phyloP scores from a whole-genome alignment of 2,888 invertebrate genomes.

The Coenonympha glycerion region DNA sequence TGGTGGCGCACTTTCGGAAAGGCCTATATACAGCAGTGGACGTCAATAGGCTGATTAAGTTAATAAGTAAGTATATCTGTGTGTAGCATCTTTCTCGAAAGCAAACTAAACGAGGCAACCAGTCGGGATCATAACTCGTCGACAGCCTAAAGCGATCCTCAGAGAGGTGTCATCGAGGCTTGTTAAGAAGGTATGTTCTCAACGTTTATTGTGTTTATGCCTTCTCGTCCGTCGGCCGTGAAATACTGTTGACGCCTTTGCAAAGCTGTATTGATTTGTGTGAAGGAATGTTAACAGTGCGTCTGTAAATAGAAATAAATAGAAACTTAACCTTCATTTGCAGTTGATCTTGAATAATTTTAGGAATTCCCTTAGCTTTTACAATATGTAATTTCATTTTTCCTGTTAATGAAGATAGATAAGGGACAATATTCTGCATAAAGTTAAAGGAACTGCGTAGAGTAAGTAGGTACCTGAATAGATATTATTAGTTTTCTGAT shows the following conservation, averaged over 20 bases:
- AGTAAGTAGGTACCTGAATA: too few relatives aligned
- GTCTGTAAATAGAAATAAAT: not conserved
- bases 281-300: not conserved
- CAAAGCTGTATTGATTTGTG: conserved; percentile 4
- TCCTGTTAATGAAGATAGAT: too few relatives aligned
- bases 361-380: not conserved
- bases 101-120: not conserved
- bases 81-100: not conserved
- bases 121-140: conserved; percentile 11
- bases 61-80: too few relatives aligned
- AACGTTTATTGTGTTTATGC: conserved; percentile 13
- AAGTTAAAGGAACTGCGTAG: too few relatives aligned
- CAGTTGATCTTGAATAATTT: not conserved
- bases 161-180: conserved; percentile 12
- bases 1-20: too few relatives aligned
- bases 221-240: conserved; percentile 7
- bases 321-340: not conserved
- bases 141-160: conserved; percentile 15
- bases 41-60: too few relatives aligned
- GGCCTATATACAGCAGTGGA: too few relatives aligned
- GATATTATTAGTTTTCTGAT: too few relatives aligned
- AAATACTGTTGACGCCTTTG: conserved; percentile 16
- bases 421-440: too few relatives aligned
- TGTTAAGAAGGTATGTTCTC: conserved; percentile 15
- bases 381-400: too few relatives aligned